phyloP scores from a whole-genome alignment of 2,797 vertebrate species.

The Pangasius djambal region DNA sequence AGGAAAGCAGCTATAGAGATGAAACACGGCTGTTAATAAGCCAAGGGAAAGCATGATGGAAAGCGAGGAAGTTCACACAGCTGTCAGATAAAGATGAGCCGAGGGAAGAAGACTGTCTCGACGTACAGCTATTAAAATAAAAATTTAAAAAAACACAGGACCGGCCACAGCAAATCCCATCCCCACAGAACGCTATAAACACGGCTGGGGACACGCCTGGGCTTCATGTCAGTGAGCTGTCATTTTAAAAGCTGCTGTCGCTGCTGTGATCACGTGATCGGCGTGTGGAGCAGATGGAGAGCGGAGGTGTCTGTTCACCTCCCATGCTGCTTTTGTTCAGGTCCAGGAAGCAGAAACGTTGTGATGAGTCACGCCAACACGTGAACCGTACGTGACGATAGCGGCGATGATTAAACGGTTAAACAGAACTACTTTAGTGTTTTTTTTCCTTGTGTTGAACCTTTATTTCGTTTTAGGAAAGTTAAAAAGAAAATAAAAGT shows the following conservation, averaged over 20 bases:
- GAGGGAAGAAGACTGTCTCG: background rate
- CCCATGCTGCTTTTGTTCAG: background rate
- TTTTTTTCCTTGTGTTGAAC: background rate
- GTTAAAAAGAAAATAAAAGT: background rate
- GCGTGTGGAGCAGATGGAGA: background rate
- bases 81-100: background rate
- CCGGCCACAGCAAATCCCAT: background rate
- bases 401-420: background rate
- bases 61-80: background rate
- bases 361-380: background rate
- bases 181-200: background rate
- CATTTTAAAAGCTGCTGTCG: background rate
- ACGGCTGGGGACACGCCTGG: background rate
- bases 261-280: background rate
- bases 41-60: background rate
- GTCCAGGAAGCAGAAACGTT: background rate
- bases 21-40: slow-evolving; percentile 11
- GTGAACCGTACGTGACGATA: background rate
- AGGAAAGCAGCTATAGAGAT: background rate
- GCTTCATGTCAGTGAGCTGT: background rate
- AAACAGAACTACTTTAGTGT: background rate
- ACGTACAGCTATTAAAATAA: background rate
- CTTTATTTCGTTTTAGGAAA: background rate
- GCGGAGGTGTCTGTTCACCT: background rate
- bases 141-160: background rate